Evolutionary conservation across 2,888 invertebrate species (phyloP), one percentile per base, ranked within the genome.

Genomic region (Campopleginae sp.): DNA sequence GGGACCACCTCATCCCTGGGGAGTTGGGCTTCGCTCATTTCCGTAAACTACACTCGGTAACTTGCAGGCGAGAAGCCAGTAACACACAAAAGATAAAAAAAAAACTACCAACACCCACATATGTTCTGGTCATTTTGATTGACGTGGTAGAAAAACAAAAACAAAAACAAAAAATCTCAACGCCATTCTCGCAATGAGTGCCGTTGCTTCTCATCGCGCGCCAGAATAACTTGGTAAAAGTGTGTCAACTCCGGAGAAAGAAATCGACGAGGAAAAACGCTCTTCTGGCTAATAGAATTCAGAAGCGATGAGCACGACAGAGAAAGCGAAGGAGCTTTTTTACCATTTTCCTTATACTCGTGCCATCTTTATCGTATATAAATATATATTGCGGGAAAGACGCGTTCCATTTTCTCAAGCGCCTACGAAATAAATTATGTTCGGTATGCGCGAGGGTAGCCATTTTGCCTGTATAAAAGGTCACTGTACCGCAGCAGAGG

Each of bases 391-490:
- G 48, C 65, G 14, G 23, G 71, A 31, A 58, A 65, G 12, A 58
- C 42, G 27, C 68, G 27, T 33, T 19, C 51, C 44, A 33, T 33
- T 33, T 61, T 63, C 46, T 31, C 70, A 23, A 79, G 70, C 70
- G 79, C 79, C 79, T 72, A 77, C 63, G 77, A 80, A 85, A 85
- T 85, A 82, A 82, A 85, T 85, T 72, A 82, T 80, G 68, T 82
- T 66, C 75, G 74, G 82, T 65, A 31, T 63, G 66, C 48, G 81
- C 71, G 46, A 63, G 78, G 80, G 85, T 80, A 82, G 82, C 85
- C 82, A 86, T 86, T 86, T 77, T 77, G 61, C 80, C 80, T 80
- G 85, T 83, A 82, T n/a, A 86, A 80, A 38, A 83, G 82, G 82
- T 86, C 85, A 86, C 74, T 80, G 84, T 84, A 80, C 77, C 58